These are phyloP conservation scores for Brachionus rubens DNA, from an alignment of 1,140 invertebrate species.

Conservation along the genomic window DNA sequence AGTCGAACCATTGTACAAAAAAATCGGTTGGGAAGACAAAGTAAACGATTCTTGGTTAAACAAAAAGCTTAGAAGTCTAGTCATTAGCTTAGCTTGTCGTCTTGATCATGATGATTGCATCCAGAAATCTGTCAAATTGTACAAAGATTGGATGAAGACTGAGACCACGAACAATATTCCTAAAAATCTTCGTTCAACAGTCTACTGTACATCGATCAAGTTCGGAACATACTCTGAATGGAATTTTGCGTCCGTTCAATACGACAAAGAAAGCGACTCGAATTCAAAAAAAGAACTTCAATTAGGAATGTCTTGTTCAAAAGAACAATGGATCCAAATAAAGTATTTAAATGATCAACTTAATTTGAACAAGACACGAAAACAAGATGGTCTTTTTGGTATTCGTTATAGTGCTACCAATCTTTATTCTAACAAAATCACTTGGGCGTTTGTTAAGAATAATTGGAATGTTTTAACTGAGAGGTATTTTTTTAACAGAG, in stretches of 20 bases:
- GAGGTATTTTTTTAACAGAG: neutral
- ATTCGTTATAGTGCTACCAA: neutral
- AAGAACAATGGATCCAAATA: constrained; percentile 49
- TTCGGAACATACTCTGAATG: constrained; percentile 72
- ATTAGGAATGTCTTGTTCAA: constrained; percentile 48
- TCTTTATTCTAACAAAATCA: neutral
- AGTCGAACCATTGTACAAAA: neutral
- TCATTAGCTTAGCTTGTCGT: constrained; percentile 2
- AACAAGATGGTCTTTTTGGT: constrained; percentile 38
- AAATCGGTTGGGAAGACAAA: neutral
- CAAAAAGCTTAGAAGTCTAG: neutral
- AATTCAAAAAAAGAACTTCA: constrained; percentile 52
- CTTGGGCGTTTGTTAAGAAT: constrained; percentile 41
- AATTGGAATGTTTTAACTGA: constrained; percentile 13
- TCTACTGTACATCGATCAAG: constrained; percentile 75
- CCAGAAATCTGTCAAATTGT: constrained; percentile 49
- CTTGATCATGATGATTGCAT: constrained; percentile 51
- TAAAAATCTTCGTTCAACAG: constrained; percentile 68
- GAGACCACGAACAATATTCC: constrained; percentile 65
- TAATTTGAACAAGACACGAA: neutral
- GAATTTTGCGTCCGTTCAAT: constrained; percentile 74
- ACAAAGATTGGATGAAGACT: constrained; percentile 52
- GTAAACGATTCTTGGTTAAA: neutral
- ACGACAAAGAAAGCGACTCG: constrained; percentile 57
- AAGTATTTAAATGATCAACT: constrained; percentile 32